phyloP scores from a whole-genome alignment of 2,113 vertebrate species.

The Triplophysa rosa region DNA sequence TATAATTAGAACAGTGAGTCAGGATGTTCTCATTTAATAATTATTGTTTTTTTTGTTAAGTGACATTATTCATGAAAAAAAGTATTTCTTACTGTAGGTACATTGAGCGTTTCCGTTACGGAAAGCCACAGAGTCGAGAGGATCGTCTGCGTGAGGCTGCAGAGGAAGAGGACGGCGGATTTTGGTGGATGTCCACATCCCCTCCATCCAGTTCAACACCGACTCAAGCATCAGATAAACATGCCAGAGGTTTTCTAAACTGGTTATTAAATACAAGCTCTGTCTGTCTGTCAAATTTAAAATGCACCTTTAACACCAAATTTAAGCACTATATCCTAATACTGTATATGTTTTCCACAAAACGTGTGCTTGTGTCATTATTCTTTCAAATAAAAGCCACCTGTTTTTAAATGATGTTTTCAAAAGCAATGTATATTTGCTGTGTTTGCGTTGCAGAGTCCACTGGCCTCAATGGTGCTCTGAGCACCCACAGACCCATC shows the following conservation, averaged over 20 bases:
- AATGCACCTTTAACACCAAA: too few species aligned
- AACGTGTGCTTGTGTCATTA: too few species aligned
- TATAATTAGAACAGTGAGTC: not conserved
- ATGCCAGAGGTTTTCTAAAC: conserved; percentile 11
- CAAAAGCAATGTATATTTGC: not conserved
- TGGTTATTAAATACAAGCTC: not conserved
- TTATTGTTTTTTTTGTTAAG: not conserved
- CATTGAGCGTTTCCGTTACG: conserved; percentile 81
- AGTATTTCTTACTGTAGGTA: conserved; percentile 68
- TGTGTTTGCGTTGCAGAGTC: conserved; percentile 4
- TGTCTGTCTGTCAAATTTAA: too few species aligned
- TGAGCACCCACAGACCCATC: conserved; percentile 40
- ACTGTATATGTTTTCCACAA: too few species aligned
- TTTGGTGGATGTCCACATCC: conserved; percentile 79
- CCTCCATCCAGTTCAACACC: conserved; percentile 63
- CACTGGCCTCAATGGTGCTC: conserved; percentile 25
- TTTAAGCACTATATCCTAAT: too few species aligned
- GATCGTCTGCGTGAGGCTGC: conserved; percentile 67
- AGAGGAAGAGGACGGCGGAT: conserved; percentile 58
- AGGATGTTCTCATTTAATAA: not conserved
- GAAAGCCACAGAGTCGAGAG: conserved; percentile 78
- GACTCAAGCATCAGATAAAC: conserved; percentile 43
- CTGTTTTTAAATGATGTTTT: too few species aligned
- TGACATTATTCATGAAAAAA: conserved; percentile 1
- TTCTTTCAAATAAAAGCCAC: too few species aligned